These are phyloP conservation scores for Chloroclysta siterata DNA, from an alignment of 2,888 invertebrate genomes.

Conservation along the genomic window DNA sequence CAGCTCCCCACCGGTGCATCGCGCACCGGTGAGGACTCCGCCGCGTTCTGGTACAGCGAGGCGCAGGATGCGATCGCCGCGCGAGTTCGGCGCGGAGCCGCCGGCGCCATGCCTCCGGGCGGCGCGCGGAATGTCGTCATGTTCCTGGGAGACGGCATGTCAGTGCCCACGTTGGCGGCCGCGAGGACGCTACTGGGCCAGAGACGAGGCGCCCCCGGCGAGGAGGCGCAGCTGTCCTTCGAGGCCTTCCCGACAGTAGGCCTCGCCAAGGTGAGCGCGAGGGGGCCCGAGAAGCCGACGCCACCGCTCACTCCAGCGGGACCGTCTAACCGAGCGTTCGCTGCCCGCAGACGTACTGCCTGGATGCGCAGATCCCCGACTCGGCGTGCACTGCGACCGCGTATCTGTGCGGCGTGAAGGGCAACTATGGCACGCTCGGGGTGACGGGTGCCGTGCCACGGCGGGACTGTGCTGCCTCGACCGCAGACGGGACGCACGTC, in stretches of 20 bases:
- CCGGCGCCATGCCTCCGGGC: constrained; percentile 33
- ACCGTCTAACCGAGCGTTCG: background rate
- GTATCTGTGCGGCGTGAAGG: constrained; percentile 87
- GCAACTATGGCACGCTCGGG: constrained; percentile 86
- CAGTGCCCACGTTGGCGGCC: constrained; percentile 87
- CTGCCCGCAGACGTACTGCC: constrained; percentile 79
- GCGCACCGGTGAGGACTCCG: constrained; percentile 26
- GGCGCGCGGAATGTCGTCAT: constrained; percentile 86
- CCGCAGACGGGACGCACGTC: constrained; percentile 80
- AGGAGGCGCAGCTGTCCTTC: constrained; percentile 84
- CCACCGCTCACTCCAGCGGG: no score
- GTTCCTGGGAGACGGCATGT: constrained; percentile 91
- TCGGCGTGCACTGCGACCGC: constrained; percentile 89
- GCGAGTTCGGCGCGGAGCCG: constrained; percentile 34
- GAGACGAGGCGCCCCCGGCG: constrained; percentile 76
- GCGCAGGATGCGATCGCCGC: constrained; percentile 20
- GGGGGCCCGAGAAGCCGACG: background rate
- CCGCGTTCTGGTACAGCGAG: constrained; percentile 41
- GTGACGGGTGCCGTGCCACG: constrained; percentile 86
- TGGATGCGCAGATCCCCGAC: constrained; percentile 87
- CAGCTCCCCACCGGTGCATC: constrained; percentile 8
- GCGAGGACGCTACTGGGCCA: constrained; percentile 86
- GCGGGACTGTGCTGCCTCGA: constrained; percentile 85
- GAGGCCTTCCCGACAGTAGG: constrained; percentile 86
- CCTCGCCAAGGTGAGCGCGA: constrained; percentile 47